These are phyloP conservation scores for Odobenus rosmarus DNA, from an alignment of 2,113 vertebrate genomes.

Conservation along the genomic window DNA sequence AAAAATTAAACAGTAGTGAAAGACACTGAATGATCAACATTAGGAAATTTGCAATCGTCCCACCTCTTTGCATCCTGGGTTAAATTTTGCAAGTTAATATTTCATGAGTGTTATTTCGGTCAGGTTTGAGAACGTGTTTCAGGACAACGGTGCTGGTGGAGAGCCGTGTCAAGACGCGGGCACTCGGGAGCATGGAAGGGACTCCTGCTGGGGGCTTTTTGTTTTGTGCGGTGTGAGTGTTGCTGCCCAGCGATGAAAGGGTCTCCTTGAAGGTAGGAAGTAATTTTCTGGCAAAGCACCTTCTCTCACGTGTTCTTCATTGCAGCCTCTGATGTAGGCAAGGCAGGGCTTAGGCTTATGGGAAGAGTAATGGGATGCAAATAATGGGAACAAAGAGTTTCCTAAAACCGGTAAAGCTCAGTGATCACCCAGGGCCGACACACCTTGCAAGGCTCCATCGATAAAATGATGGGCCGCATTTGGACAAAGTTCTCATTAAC, in stretches of 20 bases:
- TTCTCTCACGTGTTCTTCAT: neutral
- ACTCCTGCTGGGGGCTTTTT: fast-evolving
- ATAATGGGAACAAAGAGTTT: neutral
- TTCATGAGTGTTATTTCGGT: neutral
- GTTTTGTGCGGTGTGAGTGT: neutral
- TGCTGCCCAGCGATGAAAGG: neutral
- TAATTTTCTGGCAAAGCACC: neutral
- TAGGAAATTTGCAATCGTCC: neutral
- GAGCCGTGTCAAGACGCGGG: fast-evolving
- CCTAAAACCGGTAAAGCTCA: neutral
- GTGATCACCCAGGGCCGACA: neutral
- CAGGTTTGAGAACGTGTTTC: neutral
- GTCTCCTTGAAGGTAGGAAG: neutral
- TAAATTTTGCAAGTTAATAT: slow-evolving; percentile 16
- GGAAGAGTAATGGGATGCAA: neutral
- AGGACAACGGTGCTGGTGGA: neutral
- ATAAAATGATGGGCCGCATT: neutral
- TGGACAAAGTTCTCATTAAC: slow-evolving; percentile 33
- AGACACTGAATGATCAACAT: neutral
- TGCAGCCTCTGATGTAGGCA: neutral
- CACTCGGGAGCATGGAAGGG: fast-evolving
- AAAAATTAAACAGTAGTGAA: slow-evolving; percentile 42
- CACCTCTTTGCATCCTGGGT: neutral
- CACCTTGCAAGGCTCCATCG: fast-evolving
- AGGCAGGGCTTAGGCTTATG: neutral